These are phyloP conservation scores for Microcebus murinus DNA, from an alignment of 2,113 vertebrate species.

Conservation along the genomic window DNA sequence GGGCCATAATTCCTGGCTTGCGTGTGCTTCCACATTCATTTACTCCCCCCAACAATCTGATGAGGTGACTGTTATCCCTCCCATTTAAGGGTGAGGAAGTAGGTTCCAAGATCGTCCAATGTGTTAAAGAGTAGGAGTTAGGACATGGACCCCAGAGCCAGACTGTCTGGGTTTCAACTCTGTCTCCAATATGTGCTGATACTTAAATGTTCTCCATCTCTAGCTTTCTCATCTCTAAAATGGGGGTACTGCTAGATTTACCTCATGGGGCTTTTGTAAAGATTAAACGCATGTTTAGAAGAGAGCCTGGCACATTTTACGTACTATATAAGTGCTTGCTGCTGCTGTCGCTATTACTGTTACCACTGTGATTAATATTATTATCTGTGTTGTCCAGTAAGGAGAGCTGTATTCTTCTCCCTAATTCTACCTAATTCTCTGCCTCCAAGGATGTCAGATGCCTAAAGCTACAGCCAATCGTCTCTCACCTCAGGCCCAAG, in stretches of 20 bases:
- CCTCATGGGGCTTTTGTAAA: not conserved
- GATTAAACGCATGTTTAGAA: not conserved
- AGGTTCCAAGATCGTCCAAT: not conserved
- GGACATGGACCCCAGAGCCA: not conserved
- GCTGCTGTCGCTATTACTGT: not conserved
- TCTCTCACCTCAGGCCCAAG: not conserved
- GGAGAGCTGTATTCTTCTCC: not conserved
- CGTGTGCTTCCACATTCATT: conserved; percentile 3
- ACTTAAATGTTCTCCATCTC: not conserved
- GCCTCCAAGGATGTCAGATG: not conserved
- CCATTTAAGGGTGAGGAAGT: not conserved
- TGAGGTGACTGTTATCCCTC: not conserved
- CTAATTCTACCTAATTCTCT: not conserved
- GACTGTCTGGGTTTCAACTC: not conserved
- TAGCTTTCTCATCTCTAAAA: not conserved
- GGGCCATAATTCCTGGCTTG: conserved; percentile 20
- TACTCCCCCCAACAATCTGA: not conserved
- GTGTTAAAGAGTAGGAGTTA: not conserved
- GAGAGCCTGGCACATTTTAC: not conserved
- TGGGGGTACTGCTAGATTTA: not conserved
- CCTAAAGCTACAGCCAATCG: not conserved
- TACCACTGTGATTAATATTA: not conserved
- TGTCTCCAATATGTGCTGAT: not conserved
- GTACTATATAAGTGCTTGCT: not conserved
- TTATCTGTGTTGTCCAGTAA: not conserved